Evolutionary conservation across 2,888 invertebrate genomes (phyloP), one percentile per base, ranked within the genome.

Genomic region (Empis stercorea): DNA sequence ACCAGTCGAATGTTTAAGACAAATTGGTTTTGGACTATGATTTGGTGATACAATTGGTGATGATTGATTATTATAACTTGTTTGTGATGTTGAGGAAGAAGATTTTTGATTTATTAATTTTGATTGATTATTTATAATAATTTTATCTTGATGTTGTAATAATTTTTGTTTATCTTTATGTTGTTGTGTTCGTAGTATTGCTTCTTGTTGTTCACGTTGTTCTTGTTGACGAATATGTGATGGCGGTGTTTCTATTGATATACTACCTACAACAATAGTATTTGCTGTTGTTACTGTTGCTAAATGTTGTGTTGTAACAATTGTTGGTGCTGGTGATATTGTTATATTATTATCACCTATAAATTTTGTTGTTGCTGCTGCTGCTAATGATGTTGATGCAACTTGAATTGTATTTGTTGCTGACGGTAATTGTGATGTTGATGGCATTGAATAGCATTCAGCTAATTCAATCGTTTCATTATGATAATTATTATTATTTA

Each of bases 181-280:
- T 39, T 11, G 10, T 17, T 20, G 6, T 11, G 46, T 15, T 47
- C 50, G 16, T 51, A n/a, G n/a, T n/a, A 44, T 2, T 37, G 49
- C 11, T 50, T 53, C 30, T 46, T 39, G 30, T 49, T 45, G 13
- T 50, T 48, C 32, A 50, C 50, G 43, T 47, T 39, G 10, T 49
- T 53, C 30, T 43, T 43, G 32, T 50, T 44, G n/a, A 47, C 49
- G 40, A 46, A 67, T 57, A 45, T 65, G 61, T 2, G 65, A 60
- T 5, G 68, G 67, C 10, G 68, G 68, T 30, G 66, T 61, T 51
- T 66, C 68, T 43, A 67, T 57, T 10, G 68, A 67, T 48, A 66
- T 67, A 55, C 66, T 67, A 43, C 66, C 66, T 47, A 66, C 65
- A 36, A 68, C 59, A n/a, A 61, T 57, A 51, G 63, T 66, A 41